phyloP scores from a whole-genome alignment of 2,888 invertebrate species.

The Synanthedon andrenaeformis region DNA sequence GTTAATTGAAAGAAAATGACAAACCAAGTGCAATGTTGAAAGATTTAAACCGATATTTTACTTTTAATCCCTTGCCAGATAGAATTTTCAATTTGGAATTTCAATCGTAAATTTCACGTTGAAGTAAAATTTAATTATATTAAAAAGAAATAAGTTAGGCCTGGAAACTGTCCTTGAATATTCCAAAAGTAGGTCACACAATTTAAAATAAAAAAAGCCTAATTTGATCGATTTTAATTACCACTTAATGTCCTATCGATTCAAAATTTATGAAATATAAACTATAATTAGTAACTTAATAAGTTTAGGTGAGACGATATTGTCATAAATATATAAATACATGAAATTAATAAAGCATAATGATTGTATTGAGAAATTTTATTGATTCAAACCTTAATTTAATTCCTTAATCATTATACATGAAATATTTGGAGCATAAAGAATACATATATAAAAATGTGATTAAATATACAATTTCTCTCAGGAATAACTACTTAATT shows the following conservation, averaged over 20 bases:
- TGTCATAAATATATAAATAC: conserved; percentile 73
- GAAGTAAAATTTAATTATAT: conserved; percentile 40
- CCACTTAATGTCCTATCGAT: conserved; percentile 66
- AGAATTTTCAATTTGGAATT: conserved; percentile 31
- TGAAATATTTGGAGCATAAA: no score
- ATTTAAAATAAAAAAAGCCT: conserved; percentile 30
- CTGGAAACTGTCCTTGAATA: conserved; percentile 41
- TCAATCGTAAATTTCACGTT: conserved; percentile 38
- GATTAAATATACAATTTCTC: no score
- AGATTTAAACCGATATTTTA: background rate
- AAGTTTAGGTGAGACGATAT: conserved; percentile 72
- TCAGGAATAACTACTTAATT: no score
- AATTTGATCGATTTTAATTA: conserved; percentile 60
- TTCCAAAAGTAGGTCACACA: conserved; percentile 46
- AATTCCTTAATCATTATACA: no score
- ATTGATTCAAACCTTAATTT: conserved; percentile 18
- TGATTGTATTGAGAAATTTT: conserved; percentile 65
- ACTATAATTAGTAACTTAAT: conserved; percentile 69
- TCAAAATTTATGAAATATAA: conserved; percentile 67
- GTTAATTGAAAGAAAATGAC: background rate
- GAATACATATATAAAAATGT: no score
- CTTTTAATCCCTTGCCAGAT: conserved; percentile 53
- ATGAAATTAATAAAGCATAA: conserved; percentile 73
- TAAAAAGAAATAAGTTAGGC: conserved; percentile 48
- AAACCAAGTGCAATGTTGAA: conserved; percentile 13